Evolutionary conservation across 2,113 vertebrate genomes (phyloP).

Genomic region (Leptocoma aspasia): DNA sequence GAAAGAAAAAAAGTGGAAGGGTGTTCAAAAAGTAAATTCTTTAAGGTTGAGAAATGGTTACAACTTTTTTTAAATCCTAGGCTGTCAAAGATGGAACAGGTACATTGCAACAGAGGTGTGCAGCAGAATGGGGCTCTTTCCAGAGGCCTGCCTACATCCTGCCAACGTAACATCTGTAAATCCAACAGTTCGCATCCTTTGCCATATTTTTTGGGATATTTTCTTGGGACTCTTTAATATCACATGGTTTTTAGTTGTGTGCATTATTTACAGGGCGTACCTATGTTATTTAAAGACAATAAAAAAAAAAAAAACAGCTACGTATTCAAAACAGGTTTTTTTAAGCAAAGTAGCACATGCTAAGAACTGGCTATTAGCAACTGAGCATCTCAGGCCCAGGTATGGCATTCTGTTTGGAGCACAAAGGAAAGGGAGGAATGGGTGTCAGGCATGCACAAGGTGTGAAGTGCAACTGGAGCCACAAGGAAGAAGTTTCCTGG

Average conservation of each 20-base stretch:
- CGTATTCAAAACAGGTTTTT: neutral
- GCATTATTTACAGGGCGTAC: neutral
- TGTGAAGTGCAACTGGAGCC: neutral
- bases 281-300: neutral
- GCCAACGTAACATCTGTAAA: neutral
- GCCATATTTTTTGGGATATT: neutral
- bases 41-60: neutral
- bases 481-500: neutral
- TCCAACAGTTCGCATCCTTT: neutral
- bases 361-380: neutral
- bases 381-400: neutral
- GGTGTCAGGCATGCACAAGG: neutral
- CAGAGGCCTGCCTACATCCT: neutral
- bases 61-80: neutral
- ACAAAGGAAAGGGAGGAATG: neutral
- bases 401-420: neutral
- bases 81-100: neutral
- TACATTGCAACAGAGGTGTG: neutral
- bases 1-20: neutral
- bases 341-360: neutral
- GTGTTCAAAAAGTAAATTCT: neutral
- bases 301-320: neutral
- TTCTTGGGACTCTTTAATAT: neutral
- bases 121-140: neutral
- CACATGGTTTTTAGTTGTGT: neutral